phyloP scores from a whole-genome alignment of 1,140 invertebrate species.

The Vanessa atalanta region DNA sequence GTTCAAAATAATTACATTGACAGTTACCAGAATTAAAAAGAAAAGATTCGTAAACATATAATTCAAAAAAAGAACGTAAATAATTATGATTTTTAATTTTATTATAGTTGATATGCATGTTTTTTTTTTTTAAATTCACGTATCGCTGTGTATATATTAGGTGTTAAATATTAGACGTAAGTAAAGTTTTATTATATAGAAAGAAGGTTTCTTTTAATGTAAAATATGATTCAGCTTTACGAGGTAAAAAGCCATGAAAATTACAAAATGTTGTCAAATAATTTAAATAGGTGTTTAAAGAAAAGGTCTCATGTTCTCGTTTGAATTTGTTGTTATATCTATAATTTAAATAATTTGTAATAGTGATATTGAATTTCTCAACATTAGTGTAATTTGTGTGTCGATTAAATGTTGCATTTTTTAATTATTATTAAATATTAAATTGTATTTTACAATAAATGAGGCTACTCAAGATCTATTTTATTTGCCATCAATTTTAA shows the following conservation, averaged over 20 bases:
- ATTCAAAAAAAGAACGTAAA: neutral
- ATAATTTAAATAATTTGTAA: too few species aligned
- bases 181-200: constrained; percentile 6
- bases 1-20: neutral
- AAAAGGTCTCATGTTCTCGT: too few species aligned
- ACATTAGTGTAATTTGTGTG: too few species aligned
- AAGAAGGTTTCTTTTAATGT: constrained; percentile 6
- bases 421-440: too few species aligned
- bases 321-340: too few species aligned
- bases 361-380: too few species aligned
- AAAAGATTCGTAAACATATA: neutral
- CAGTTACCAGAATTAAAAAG: constrained; percentile 9
- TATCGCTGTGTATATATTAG: neutral
- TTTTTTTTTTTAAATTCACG: neutral
- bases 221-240: constrained; percentile 6
- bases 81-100: constrained; percentile 4
- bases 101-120: constrained; percentile 2
- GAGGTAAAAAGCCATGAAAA: neutral
- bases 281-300: too few species aligned
- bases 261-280: neutral
- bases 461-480: neutral
- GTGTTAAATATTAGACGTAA: constrained; percentile 5
- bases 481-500: constrained; percentile 11
- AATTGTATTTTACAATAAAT: constrained; percentile 8
- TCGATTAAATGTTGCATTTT: too few species aligned